Evolutionary conservation across 2,888 invertebrate genomes (phyloP).

Genomic region (Hydrotaea diabolus): DNA sequence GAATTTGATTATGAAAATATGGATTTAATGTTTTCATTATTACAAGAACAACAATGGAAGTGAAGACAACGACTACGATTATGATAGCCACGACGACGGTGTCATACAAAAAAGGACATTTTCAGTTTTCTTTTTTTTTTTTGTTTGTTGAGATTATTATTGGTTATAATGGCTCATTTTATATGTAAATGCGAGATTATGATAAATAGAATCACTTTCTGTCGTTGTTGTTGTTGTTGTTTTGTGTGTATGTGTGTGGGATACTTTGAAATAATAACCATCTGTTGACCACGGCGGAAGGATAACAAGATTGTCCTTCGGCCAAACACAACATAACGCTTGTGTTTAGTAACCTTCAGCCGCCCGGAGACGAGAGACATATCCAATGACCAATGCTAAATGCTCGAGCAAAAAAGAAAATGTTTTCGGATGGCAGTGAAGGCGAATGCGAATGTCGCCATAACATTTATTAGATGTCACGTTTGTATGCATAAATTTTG

Average conservation of each 20-base stretch:
- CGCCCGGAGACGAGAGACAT: background rate
- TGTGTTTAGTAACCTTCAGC: slow-evolving; percentile 9
- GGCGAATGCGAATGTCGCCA: background rate
- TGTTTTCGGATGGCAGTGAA: background rate
- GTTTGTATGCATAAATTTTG: background rate
- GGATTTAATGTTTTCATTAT: slow-evolving; percentile 9
- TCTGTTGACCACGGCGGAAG: slow-evolving; percentile 7
- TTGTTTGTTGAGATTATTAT: background rate
- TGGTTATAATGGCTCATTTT: slow-evolving; percentile 21
- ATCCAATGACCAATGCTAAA: background rate
- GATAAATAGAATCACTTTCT: background rate
- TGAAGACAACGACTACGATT: too few species aligned
- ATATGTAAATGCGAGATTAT: slow-evolving; percentile 30
- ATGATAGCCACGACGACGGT: too few species aligned
- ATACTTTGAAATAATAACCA: background rate
- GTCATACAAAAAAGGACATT: slow-evolving; percentile 10
- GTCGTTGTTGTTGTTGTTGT: too few species aligned
- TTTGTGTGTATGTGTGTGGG: background rate
- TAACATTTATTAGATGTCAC: slow-evolving; percentile 20
- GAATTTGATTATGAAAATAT: background rate
- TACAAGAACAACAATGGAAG: background rate
- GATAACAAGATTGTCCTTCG: background rate
- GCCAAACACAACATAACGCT: background rate
- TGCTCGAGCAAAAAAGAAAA: background rate
- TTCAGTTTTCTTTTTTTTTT: background rate